Evolutionary conservation across 2,113 vertebrate species (phyloP).

Genomic region (Ceyx melanurus): DNA sequence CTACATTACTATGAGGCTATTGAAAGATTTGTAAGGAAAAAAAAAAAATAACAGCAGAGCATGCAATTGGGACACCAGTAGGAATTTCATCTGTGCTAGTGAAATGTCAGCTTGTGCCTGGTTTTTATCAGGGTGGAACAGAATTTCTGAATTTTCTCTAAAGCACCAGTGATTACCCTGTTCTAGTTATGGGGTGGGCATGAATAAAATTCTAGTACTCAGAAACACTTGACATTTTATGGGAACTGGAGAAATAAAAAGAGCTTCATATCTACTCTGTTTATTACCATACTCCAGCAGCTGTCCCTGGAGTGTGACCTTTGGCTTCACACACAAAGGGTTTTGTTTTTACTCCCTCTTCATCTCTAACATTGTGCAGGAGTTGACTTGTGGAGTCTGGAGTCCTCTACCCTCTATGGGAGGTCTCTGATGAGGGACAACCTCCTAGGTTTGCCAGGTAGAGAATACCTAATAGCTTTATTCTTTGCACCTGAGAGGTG

Average conservation of each 20-base stretch:
- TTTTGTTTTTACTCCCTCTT: not conserved
- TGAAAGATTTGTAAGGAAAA: not conserved
- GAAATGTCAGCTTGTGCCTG: not conserved
- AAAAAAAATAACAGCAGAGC: fast-evolving
- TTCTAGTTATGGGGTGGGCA: not conserved
- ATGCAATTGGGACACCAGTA: not conserved
- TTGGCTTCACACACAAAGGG: not conserved
- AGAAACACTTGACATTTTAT: not conserved
- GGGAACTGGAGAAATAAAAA: not conserved
- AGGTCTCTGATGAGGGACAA: not conserved
- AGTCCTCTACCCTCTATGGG: not conserved
- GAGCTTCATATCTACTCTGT: not conserved
- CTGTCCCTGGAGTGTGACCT: not conserved
- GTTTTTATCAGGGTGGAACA: not conserved
- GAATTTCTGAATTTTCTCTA: not conserved
- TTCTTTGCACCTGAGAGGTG: not conserved
- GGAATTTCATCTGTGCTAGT: not conserved
- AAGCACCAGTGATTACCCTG: not conserved
- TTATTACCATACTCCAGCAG: not conserved
- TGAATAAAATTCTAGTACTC: not conserved
- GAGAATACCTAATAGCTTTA: not conserved
- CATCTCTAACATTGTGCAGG: not conserved
- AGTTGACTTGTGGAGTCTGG: not conserved
- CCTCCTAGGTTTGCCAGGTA: not conserved
- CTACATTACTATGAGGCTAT: not conserved